A percentile compares a stretch with the other conserved stretches of the same genome.
Evolutionary conservation across 1,140 invertebrate species (phyloP).

Genomic region (Wiebesia pumilae): DNA sequence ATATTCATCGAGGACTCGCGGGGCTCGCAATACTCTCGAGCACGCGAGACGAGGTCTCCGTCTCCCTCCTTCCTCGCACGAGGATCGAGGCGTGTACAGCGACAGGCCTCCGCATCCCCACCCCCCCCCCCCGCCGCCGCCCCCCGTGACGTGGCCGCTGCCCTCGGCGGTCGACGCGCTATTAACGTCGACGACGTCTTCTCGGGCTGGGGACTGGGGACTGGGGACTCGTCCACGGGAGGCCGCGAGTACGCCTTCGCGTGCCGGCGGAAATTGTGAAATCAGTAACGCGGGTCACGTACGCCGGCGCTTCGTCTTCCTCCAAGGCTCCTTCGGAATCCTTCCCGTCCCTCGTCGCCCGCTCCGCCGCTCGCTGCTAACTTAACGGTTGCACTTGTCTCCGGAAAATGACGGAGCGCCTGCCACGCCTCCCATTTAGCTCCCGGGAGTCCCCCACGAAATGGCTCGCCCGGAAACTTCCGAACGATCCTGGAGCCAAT

Average conservation of each 20-base stretch:
- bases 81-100: no score
- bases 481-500: neutral
- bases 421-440: neutral
- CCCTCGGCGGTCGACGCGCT: neutral
- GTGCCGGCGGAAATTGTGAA: conserved; percentile 62
- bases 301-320: conserved; percentile 39
- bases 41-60: no score
- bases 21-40: no score
- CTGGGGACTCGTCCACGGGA: neutral
- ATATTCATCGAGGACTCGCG: neutral
- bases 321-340: conserved; percentile 15
- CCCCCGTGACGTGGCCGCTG: neutral
- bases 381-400: conserved; percentile 33
- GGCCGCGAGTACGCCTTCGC: conserved; percentile 27
- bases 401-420: conserved; percentile 46
- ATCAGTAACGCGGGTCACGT: conserved; percentile 62
- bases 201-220: neutral
- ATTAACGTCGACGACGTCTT: neutral
- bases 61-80: no score
- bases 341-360: neutral
- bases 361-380: no score
- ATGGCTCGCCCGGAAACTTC: no score
- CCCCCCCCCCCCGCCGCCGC: no score
- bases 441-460: no score
- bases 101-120: no score